phyloP scores from a whole-genome alignment of 2,888 invertebrate species.

The Yponomeuta plumbellus region DNA sequence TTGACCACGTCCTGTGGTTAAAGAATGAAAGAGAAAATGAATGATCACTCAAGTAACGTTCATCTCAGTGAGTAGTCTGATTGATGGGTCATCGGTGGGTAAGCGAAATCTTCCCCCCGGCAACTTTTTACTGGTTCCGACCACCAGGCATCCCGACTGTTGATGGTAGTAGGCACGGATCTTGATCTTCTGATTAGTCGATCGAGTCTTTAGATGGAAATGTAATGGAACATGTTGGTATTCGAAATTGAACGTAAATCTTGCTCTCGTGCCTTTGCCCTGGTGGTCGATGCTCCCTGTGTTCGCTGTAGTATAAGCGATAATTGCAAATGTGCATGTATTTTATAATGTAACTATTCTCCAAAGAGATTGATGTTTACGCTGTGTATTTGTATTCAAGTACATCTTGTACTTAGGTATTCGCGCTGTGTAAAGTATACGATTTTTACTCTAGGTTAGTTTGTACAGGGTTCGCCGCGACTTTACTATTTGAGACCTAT shows the following conservation, averaged over 20 bases:
- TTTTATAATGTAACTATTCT: slow-evolving; percentile 47
- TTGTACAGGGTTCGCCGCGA: slow-evolving; percentile 39
- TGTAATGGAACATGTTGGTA: slow-evolving; percentile 33
- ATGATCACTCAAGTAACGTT: no score
- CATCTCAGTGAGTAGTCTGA: background rate
- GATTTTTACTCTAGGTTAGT: slow-evolving; percentile 50
- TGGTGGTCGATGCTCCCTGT: slow-evolving; percentile 49
- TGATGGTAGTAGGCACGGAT: slow-evolving; percentile 57
- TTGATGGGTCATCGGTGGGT: background rate
- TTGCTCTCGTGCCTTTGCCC: slow-evolving; percentile 67
- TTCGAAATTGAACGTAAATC: slow-evolving; percentile 42
- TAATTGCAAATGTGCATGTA: slow-evolving; percentile 24
- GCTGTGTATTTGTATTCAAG: slow-evolving; percentile 47
- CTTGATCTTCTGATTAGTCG: slow-evolving; percentile 43
- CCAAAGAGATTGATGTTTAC: slow-evolving; percentile 63
- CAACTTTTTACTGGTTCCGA: slow-evolving; percentile 19
- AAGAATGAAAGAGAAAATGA: no score
- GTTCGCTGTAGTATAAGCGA: slow-evolving; percentile 40
- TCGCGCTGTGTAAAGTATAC: slow-evolving; percentile 71
- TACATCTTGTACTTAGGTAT: slow-evolving; percentile 47
- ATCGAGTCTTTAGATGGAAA: slow-evolving; percentile 28
- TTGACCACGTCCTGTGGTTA: no score
- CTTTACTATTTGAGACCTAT: slow-evolving; percentile 23
- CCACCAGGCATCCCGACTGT: slow-evolving; percentile 50
- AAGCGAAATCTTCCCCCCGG: background rate